Conservation (phyloP, 2,113 vertebrate species). For the Psittacus erithacus region DNA sequence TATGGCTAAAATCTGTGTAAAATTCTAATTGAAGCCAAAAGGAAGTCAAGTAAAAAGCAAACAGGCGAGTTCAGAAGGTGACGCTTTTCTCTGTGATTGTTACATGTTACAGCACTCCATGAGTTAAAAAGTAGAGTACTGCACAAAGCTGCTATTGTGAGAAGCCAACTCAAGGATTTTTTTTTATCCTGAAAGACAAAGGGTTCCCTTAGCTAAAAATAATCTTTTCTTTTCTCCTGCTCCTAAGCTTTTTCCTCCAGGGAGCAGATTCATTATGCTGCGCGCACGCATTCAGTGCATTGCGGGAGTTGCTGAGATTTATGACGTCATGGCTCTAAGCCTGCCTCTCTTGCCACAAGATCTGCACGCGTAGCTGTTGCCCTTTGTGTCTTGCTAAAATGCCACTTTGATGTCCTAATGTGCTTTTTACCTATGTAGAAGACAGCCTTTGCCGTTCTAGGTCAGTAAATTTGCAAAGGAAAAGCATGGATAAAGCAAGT, state of each 20-base stretch:
- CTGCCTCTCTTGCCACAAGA: conserved; percentile 31
- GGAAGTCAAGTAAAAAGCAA: background rate
- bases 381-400: conserved; percentile 16
- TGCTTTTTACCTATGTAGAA: background rate
- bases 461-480: conserved; percentile 29
- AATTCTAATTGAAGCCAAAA: background rate
- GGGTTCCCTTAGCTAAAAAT: conserved; percentile 73
- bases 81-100: background rate
- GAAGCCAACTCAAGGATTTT: conserved; percentile 49
- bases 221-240: conserved; percentile 63
- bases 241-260: conserved; percentile 57
- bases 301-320: conserved; percentile 47
- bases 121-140: conserved; percentile 42
- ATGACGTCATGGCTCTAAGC: conserved; percentile 58
- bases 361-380: background rate
- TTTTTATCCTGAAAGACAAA: conserved; percentile 66
- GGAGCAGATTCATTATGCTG: conserved; percentile 57
- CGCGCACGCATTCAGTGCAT: background rate
- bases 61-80: background rate
- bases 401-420: background rate
- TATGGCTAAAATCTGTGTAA: background rate
- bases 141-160: conserved; percentile 59
- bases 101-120: background rate
- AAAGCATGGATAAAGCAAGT: background rate
- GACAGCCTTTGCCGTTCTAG: background rate